Conservation (phyloP, 2,888 invertebrate genomes). For the Hesperia comma region DNA sequence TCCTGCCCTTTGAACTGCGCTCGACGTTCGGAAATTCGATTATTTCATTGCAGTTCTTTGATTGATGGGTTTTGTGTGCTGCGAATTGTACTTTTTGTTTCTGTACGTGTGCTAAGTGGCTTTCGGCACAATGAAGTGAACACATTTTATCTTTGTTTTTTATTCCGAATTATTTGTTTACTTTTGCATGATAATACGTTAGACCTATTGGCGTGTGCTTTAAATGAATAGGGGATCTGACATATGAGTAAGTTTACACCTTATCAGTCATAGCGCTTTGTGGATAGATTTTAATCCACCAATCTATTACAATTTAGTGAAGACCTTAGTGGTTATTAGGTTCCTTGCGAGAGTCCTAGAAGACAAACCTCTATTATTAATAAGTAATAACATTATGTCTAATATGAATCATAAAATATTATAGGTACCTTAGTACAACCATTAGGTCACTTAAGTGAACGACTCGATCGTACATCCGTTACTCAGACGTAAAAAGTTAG, state of each 20-base stretch:
- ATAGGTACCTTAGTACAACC: too few relatives aligned
- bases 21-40: slow-evolving; percentile 78
- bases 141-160: slow-evolving; percentile 17
- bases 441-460: background rate
- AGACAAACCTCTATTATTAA: too few relatives aligned
- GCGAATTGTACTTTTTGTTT: slow-evolving; percentile 63
- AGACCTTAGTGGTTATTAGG: too few relatives aligned
- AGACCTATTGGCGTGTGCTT: background rate
- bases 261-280: too few relatives aligned
- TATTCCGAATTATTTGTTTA: slow-evolving; percentile 23
- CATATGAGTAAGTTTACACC: background rate
- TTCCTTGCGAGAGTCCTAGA: too few relatives aligned
- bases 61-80: slow-evolving; percentile 75
- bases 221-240: background rate
- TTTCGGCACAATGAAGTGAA: slow-evolving; percentile 50
- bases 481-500: slow-evolving; percentile 13
- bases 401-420: too few relatives aligned
- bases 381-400: too few relatives aligned
- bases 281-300: too few relatives aligned
- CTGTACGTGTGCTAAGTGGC: slow-evolving; percentile 65
- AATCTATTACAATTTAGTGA: too few relatives aligned
- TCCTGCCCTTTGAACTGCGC: slow-evolving; percentile 76
- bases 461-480: background rate
- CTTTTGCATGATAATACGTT: slow-evolving; percentile 5
- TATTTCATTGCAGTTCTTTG: slow-evolving; percentile 79